These are phyloP conservation scores for Ladona fulva DNA, from an alignment of 1,140 invertebrate species.

Conservation along the genomic window DNA sequence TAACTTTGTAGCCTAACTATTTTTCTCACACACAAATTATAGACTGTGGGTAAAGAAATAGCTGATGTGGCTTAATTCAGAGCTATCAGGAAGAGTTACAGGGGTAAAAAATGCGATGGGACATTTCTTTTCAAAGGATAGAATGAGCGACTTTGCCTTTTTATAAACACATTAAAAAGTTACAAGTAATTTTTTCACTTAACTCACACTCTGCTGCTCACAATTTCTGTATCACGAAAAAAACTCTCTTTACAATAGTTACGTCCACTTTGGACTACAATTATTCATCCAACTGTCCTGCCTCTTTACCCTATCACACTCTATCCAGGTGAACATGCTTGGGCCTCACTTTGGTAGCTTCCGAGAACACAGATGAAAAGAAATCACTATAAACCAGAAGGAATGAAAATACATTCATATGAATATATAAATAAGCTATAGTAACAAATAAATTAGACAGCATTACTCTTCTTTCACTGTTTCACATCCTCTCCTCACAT, in stretches of 20 bases:
- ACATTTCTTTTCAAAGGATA: no score
- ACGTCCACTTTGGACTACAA: neutral
- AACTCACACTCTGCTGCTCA: conserved; percentile 4
- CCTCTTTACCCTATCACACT: neutral
- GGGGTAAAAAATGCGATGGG: no score
- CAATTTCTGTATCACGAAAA: neutral
- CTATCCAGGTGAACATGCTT: neutral
- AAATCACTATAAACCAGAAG: neutral
- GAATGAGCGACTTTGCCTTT: neutral
- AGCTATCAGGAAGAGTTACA: neutral
- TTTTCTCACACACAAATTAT: neutral
- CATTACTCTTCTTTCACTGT: conserved; percentile 9
- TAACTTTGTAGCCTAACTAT: neutral
- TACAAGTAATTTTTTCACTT: neutral
- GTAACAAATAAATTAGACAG: conserved; percentile 10
- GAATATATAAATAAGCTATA: conserved; percentile 5
- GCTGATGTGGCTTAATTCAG: neutral
- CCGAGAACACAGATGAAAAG: neutral
- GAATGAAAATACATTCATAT: conserved; percentile 8
- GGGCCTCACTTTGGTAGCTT: neutral
- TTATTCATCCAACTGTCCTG: neutral
- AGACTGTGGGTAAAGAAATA: neutral
- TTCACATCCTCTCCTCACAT: conserved; percentile 8
- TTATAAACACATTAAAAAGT: neutral
- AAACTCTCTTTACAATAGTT: neutral